Evolutionary conservation across 2,888 invertebrate species (phyloP), one percentile per base, ranked within the genome.

Genomic region (Protonemura montana): DNA sequence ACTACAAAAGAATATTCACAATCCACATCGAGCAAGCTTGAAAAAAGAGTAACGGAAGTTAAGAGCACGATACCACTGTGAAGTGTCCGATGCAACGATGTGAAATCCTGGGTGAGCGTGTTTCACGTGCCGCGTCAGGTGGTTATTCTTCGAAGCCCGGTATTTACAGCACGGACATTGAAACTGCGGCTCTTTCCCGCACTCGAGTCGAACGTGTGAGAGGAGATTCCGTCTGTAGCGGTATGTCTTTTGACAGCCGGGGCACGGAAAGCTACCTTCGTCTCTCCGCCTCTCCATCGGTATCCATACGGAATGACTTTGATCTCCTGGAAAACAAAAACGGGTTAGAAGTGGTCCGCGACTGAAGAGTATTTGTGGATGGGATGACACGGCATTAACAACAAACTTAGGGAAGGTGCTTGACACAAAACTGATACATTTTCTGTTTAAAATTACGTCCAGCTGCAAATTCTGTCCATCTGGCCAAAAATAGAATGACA

Each of bases 71-170:
- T 78, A 28, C 59, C 59, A 59, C 59, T 59, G 59, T 21, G 59
- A 21, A 13, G 10, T 7, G 2, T 78, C 27, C 78, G 10, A 78
- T 7, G 78, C 28, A 27, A 78, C 78, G 26, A 35, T 35, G 35
- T 13, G 78, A 78, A 78, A 78, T 0, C 21, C 77, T 3, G 76
- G 27, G 35, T 87, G 87, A 25, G 35, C 41, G 25, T 35, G 26
- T 0, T 16, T 25, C 21, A 88, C 86, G 82, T 89, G 89, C 16
- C 86, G 86, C 77, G 87, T 86, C 16, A 88, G 86, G 85, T 87
- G 87, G 27, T 85, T 87, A 76, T 88, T 89, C 88, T 91, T 90
- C 89, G 92, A 91, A 86, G 91, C 91, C 87, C 90, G 90, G 89
- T 91, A 92, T n/a, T 91, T 90, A 30, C 88, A 88, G 76, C 85